These are phyloP conservation scores for Campylomormyrus numenius DNA, from an alignment of 2,113 vertebrate genomes.

Conservation along the genomic window DNA sequence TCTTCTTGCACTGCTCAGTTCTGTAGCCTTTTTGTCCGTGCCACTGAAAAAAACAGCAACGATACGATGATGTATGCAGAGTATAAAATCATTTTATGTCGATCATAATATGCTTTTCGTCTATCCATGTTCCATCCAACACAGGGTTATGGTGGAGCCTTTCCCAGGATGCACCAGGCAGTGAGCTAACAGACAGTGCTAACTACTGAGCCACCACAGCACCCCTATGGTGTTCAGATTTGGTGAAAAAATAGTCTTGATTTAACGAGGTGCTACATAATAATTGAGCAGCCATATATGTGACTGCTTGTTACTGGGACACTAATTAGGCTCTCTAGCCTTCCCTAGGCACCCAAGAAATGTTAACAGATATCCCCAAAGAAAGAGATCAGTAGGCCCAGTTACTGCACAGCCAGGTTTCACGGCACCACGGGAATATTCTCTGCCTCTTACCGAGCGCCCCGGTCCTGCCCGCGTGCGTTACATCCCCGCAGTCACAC, in stretches of 20 bases:
- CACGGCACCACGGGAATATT: not conserved
- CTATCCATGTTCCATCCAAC: not conserved
- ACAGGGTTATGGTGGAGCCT: not conserved
- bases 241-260: not conserved
- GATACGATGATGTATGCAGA: not conserved
- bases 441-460: not conserved
- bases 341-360: not conserved
- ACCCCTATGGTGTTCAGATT: not conserved
- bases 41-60: not conserved
- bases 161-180: not conserved
- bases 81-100: not conserved
- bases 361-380: not conserved
- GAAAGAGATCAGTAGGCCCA: not conserved
- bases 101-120: not conserved
- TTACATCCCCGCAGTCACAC: not conserved
- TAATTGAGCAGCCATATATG: not conserved
- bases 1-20: not conserved
- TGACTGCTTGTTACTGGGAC: not conserved
- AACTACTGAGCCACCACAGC: not conserved
- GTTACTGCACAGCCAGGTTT: not conserved
- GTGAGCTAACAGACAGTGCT: not conserved
- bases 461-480: not conserved
- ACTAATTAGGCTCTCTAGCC: not conserved
- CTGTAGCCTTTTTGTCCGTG: not conserved
- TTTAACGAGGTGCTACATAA: not conserved